phyloP scores from a whole-genome alignment of 2,888 invertebrate species.

The Amphipoea lucens region DNA sequence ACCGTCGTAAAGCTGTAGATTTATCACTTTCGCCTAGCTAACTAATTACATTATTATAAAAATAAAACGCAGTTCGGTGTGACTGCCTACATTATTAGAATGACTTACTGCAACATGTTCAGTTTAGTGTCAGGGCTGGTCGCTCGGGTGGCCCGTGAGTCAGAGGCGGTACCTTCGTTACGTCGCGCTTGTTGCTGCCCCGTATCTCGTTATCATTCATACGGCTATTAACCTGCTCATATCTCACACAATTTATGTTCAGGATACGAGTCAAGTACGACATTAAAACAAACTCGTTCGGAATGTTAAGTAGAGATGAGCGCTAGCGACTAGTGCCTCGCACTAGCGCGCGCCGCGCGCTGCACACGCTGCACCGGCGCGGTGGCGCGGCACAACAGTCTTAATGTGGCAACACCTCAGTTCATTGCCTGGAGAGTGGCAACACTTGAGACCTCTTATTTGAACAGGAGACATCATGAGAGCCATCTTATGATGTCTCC shows the following conservation, averaged over 20 bases:
- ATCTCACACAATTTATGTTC: conserved; percentile 33
- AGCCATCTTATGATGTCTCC: too few relatives aligned
- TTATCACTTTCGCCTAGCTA: neutral
- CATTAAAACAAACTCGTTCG: conserved; percentile 5
- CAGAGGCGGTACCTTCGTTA: neutral
- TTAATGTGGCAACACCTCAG: neutral
- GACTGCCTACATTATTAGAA: neutral
- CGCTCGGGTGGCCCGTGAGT: neutral
- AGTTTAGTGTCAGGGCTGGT: too few relatives aligned
- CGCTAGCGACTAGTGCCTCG: neutral
- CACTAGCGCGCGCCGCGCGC: neutral
- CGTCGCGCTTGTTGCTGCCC: neutral
- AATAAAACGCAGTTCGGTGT: neutral
- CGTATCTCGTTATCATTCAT: conserved; percentile 25
- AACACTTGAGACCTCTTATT: neutral
- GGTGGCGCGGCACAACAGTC: neutral
- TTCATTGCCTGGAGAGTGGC: neutral
- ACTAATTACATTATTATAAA: neutral
- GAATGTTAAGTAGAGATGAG: conserved; percentile 17
- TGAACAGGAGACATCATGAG: too few relatives aligned
- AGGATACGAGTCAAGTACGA: conserved; percentile 1
- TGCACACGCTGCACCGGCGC: neutral
- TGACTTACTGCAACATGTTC: neutral
- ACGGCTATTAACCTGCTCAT: conserved; percentile 27
- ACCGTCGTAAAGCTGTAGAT: neutral